These are phyloP conservation scores for Macrosoma leucophasiata DNA, from an alignment of 2,888 invertebrate species.

Conservation along the genomic window DNA sequence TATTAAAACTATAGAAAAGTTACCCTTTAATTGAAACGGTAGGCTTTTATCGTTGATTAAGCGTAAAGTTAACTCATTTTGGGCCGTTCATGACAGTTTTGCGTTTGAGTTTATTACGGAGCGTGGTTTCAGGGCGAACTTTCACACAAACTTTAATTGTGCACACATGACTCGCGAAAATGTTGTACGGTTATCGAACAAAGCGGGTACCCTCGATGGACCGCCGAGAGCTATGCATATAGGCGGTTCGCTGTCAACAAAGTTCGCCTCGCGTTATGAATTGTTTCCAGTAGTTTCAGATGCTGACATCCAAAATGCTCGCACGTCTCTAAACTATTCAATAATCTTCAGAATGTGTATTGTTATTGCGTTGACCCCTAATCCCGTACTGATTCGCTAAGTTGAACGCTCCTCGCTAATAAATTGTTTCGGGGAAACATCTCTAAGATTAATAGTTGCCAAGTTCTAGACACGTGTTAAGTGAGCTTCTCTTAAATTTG, in stretches of 20 bases:
- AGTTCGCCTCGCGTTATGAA: too few species aligned
- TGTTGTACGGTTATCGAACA: slow-evolving; percentile 16
- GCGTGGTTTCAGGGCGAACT: slow-evolving; percentile 19
- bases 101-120: slow-evolving; percentile 21
- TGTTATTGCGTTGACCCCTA: slow-evolving; percentile 47
- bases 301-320: too few species aligned
- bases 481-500: slow-evolving; percentile 46
- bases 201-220: slow-evolving; percentile 8
- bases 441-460: slow-evolving; percentile 63
- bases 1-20: too few species aligned
- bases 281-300: too few species aligned
- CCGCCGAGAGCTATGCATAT: slow-evolving; percentile 10
- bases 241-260: too few species aligned
- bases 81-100: slow-evolving; percentile 26
- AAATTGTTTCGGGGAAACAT: slow-evolving; percentile 66
- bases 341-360: slow-evolving; percentile 44
- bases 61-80: slow-evolving; percentile 27
- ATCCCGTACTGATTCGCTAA: slow-evolving; percentile 53
- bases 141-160: slow-evolving; percentile 48
- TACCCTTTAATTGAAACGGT: too few species aligned
- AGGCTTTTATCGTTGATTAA: too few species aligned
- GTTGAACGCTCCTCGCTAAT: slow-evolving; percentile 47
- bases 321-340: too few species aligned
- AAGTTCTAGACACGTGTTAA: slow-evolving; percentile 53
- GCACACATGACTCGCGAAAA: slow-evolving; percentile 47